Percentiles rank a stretch among this genome's conserved stretches.
Conservation (phyloP, 2,888 invertebrate genomes). For the Eurytoma californica region DNA sequence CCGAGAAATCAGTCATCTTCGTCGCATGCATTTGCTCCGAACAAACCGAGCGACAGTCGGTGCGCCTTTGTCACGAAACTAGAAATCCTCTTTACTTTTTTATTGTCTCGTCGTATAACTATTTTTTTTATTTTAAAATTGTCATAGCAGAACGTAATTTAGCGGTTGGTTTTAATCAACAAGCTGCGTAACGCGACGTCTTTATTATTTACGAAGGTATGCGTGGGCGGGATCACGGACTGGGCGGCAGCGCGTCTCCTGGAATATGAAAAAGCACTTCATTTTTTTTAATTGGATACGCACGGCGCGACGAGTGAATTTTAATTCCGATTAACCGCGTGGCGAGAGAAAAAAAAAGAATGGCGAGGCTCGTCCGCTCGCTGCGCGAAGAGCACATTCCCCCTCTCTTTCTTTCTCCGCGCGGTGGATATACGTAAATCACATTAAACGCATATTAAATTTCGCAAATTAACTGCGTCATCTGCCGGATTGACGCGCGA, state of each 20-base stretch:
- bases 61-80: not conserved
- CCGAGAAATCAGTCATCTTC: slow-evolving; percentile 52
- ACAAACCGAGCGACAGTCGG: not conserved
- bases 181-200: too few relatives aligned
- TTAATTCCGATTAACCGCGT: slow-evolving; percentile 66
- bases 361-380: not conserved
- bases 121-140: not conserved
- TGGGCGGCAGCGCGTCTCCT: slow-evolving; percentile 49
- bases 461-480: slow-evolving; percentile 61
- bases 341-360: slow-evolving; percentile 1
- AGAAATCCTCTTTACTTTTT: not conserved
- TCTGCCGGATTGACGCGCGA: slow-evolving; percentile 55
- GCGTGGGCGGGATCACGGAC: slow-evolving; percentile 30
- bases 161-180: too few relatives aligned
- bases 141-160: too few relatives aligned
- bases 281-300: slow-evolving; percentile 70
- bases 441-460: slow-evolving; percentile 52
- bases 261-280: slow-evolving; percentile 73
- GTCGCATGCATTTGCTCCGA: slow-evolving; percentile 4
- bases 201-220: slow-evolving; percentile 67
- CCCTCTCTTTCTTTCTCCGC: slow-evolving; percentile 4
- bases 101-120: not conserved
- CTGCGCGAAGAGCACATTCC: not conserved
- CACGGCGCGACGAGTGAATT: slow-evolving; percentile 64
- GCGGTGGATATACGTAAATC: slow-evolving; percentile 42